Percentiles rank a stretch among this genome's conserved stretches.
Evolutionary conservation across 2,888 invertebrate genomes (phyloP).

Genomic region (Shargacucullia verbasci): DNA sequence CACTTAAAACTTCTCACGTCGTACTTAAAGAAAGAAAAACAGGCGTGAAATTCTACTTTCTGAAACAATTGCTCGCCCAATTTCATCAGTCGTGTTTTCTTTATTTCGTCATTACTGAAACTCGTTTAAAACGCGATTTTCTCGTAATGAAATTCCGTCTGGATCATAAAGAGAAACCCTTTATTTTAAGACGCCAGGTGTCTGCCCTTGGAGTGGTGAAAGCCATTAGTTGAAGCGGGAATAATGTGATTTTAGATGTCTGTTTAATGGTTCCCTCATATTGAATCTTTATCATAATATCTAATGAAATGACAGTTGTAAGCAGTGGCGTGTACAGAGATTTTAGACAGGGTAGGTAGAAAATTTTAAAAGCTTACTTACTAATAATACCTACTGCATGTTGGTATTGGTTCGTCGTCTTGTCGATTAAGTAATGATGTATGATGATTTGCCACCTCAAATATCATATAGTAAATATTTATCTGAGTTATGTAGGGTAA

Average conservation of each 20-base stretch:
- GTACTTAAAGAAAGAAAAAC: conserved; percentile 21
- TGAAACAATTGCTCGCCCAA: conserved; percentile 45
- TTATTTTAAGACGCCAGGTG: conserved; percentile 57
- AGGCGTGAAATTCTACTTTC: conserved; percentile 40
- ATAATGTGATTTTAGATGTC: neutral
- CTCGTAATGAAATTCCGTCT: conserved; percentile 73
- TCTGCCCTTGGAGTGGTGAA: conserved; percentile 34
- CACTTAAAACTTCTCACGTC: conserved; percentile 40
- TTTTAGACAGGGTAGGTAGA: too few relatives aligned
- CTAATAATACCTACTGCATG: too few relatives aligned
- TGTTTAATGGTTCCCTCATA: neutral
- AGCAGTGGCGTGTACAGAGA: too few relatives aligned
- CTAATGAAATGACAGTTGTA: too few relatives aligned
- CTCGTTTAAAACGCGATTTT: conserved; percentile 66
- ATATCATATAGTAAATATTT: too few relatives aligned
- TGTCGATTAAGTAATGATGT: too few relatives aligned
- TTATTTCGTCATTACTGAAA: conserved; percentile 55
- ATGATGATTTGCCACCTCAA: too few relatives aligned
- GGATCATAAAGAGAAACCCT: conserved; percentile 67
- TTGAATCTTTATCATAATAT: neutral
- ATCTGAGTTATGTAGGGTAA: too few relatives aligned
- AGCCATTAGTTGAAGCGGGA: conserved; percentile 8
- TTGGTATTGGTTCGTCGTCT: too few relatives aligned
- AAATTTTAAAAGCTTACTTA: too few relatives aligned
- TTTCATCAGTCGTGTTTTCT: conserved; percentile 57